Base-by-base conservation (phyloP, 2,888 invertebrate species). In the Parascotia fuliginaria region DNA sequence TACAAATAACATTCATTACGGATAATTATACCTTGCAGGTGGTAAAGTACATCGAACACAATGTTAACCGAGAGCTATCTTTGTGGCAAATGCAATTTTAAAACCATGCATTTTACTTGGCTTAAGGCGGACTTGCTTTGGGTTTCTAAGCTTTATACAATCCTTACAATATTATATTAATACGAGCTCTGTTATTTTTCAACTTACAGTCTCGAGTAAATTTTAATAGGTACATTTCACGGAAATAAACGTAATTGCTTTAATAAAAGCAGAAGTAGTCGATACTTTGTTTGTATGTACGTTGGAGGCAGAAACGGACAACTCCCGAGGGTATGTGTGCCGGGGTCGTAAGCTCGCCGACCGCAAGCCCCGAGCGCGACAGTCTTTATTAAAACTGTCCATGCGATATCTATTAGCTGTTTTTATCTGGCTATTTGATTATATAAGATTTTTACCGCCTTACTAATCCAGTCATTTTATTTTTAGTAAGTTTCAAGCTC, bases 401-500 rank as follows among this genome's bases (percentile, higher is more conserved):
- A 42, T 58, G 60, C 40, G 60, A 62, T 70, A 55, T 65, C 39
- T 59, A 54, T 56, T 62, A 66, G 60, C 60, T 67, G 70, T 45
- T 64, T 51, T 56, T 49, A 49, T 56, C 34, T 42, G 11, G 16
- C 42, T 54, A 49, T 52, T 48, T 27, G 38, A 37, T 38, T n/a
- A n/a, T 28, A 14, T 19, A 7, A 39, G 14, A n/a, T 49, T 42
- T 32, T 31, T 19, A 12, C 32, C 31, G 29, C 15, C 9, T 13
- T 13, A 31, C 11, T 28, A 19, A n/a, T n/a, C n/a, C n/a, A n/a
- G n/a, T n/a, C n/a, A n/a, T n/a, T n/a, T n/a, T n/a, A n/a, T n/a
- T n/a, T n/a, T n/a, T n/a, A n/a, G n/a, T n/a, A n/a, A n/a, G n/a
- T n/a, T n/a, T n/a, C n/a, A n/a, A n/a, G n/a, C n/a, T n/a, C n/a